phyloP scores from a whole-genome alignment of 2,888 invertebrate genomes.

The Auanema freiburgensis region DNA sequence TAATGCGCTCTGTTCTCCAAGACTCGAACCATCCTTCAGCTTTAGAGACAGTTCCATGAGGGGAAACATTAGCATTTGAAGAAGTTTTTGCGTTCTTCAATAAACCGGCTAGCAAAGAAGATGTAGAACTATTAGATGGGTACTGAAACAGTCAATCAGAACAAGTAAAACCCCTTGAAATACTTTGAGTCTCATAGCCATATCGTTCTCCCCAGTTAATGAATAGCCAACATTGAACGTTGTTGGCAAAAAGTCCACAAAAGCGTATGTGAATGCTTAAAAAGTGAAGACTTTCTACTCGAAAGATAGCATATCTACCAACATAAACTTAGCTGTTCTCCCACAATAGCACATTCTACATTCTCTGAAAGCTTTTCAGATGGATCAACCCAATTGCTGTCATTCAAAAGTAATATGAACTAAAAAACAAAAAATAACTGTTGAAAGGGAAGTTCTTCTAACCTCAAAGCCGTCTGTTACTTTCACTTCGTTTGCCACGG shows the following conservation, averaged over 20 bases:
- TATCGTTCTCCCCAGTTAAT: slow-evolving; percentile 23
- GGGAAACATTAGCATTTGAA: slow-evolving; percentile 21
- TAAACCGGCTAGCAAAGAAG: slow-evolving; percentile 33
- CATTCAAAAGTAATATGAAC: slow-evolving; percentile 86
- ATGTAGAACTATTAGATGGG: slow-evolving; percentile 34
- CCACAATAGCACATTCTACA: slow-evolving; percentile 51
- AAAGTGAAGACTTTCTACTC: neutral
- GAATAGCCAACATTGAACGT: slow-evolving; percentile 72
- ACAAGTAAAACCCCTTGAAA: neutral
- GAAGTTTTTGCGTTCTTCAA: slow-evolving; percentile 24
- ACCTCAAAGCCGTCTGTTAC: slow-evolving; percentile 65
- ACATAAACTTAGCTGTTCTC: slow-evolving; percentile 25
- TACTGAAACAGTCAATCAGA: slow-evolving; percentile 22
- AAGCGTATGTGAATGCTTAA: neutral
- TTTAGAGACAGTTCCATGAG: too few relatives aligned
- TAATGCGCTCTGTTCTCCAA: slow-evolving; percentile 53
- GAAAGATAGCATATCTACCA: neutral
- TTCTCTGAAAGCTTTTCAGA: slow-evolving; percentile 52
- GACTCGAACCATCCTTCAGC: slow-evolving; percentile 49
- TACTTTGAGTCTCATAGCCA: neutral
- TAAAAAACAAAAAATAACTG: slow-evolving; percentile 75
- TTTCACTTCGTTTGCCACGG: slow-evolving; percentile 76
- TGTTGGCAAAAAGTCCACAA: neutral
- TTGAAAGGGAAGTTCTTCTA: neutral
- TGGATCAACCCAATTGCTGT: slow-evolving; percentile 98